Base-by-base conservation (phyloP, 2,113 vertebrate genomes). In the Eublepharis macularius region DNA sequence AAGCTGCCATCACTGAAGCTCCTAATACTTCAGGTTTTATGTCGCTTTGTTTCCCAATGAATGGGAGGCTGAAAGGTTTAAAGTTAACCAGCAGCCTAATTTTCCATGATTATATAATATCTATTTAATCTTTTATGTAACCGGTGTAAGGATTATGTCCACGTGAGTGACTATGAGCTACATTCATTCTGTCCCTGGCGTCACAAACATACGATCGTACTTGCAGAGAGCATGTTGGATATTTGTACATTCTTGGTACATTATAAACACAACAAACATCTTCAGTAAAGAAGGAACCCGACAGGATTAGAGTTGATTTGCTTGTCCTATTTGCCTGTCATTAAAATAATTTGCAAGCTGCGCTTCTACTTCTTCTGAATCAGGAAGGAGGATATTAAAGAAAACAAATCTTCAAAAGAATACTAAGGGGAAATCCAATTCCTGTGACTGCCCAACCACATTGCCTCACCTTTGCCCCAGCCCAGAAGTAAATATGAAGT, bases 71-170 rank as follows among this genome's bases (percentile, higher is more conserved):
- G 60, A 75, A 75, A 84, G 47, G 41, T 68, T 75, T 60, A 76
- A 84, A 76, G 60, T 39, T 45, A 80, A 24, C 39, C 51, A 74
- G 24, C 21, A 69, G 70, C 63, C 39, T 83, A 80, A 80, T 54
- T 68, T 83, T 79, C 76, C 51, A n/a, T 57, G 77, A 69, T 84
- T 88, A 84, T 88, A 84, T 88, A 88, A 76, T 76, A 84, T 80
- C 66, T 60, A 16, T 73, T 88, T 84, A 87, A 84, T 80, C 82
- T 80, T 88, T 88, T 84, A 80, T 75, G 47, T 88, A 84, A 84
- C 24, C 24, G 57, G 72, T 32, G 39, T 2, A 68, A 60, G 36
- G 60, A 80, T 81, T 81, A 86, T 29, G n/a, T 76, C 39, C 79
- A 81, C 4, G 32, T 86, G 77, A 85, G 47, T 80, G 70, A 45